Percentiles rank a stretch among this genome's conserved stretches.
phyloP scores from a whole-genome alignment of 2,888 invertebrate genomes.

The Acleris literana region DNA sequence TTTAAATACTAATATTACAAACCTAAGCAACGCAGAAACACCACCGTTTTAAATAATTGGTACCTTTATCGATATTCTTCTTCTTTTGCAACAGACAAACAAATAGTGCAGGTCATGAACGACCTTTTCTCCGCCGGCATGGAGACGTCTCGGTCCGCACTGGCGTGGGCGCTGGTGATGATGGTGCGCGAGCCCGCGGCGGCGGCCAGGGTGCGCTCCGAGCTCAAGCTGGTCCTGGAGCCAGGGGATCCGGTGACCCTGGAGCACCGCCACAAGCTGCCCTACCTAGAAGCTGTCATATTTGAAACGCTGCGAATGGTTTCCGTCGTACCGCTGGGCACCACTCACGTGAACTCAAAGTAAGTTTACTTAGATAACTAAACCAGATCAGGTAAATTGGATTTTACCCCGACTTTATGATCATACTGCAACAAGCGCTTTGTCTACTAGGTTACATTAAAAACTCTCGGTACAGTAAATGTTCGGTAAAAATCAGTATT shows the following conservation, averaged over 20 bases:
- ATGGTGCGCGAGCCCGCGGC: slow-evolving; percentile 90
- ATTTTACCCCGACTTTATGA: too few species aligned
- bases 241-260: slow-evolving; percentile 87
- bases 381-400: too few species aligned
- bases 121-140: slow-evolving; percentile 94
- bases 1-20: too few species aligned
- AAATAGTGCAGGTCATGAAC: slow-evolving; percentile 93
- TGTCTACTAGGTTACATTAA: too few species aligned
- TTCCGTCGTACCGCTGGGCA: slow-evolving; percentile 92
- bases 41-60: too few species aligned
- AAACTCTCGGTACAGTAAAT: too few species aligned
- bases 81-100: slow-evolving; percentile 84
- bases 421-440: too few species aligned
- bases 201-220: slow-evolving; percentile 89
- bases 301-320: slow-evolving; percentile 90
- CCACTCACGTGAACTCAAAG: slow-evolving; percentile 91
- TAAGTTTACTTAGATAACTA: slow-evolving; percentile 55
- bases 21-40: too few species aligned
- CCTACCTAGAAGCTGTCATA: slow-evolving; percentile 91
- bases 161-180: slow-evolving; percentile 92
- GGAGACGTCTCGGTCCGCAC: slow-evolving; percentile 92
- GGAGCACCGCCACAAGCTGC: slow-evolving; percentile 88
- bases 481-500: too few species aligned
- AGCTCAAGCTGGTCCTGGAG: slow-evolving; percentile 89
- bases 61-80: too few species aligned